Evolutionary conservation across 2,113 vertebrate genomes (phyloP).

Genomic region (Melanocharis versteri): DNA sequence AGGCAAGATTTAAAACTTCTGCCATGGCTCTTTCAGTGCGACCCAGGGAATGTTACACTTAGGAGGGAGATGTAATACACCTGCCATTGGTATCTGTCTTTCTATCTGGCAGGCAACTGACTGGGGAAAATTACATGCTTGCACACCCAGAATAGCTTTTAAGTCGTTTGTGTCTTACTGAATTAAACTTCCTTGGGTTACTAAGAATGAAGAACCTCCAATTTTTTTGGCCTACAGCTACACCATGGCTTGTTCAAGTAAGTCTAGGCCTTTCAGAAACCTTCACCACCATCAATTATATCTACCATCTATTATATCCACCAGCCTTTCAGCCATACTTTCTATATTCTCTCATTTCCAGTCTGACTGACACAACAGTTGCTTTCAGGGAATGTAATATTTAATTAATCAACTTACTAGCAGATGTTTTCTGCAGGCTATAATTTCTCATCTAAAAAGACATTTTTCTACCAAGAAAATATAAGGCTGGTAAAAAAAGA

Average conservation of each 20-base stretch:
- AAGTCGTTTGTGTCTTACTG: neutral
- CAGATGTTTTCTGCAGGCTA: neutral
- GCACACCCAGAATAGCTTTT: neutral
- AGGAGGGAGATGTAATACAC: neutral
- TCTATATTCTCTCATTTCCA: neutral
- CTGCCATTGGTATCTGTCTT: neutral
- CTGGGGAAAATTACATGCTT: neutral
- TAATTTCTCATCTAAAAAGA: neutral
- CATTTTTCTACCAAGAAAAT: neutral
- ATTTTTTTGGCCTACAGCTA: neutral
- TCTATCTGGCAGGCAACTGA: neutral
- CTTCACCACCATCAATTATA: neutral
- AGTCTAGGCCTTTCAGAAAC: neutral
- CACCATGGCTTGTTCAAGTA: neutral
- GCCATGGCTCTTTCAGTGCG: neutral
- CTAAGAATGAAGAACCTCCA: neutral
- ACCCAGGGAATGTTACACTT: neutral
- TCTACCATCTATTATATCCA: neutral
- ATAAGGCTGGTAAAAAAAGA: neutral
- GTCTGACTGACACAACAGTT: neutral
- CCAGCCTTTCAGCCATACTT: neutral
- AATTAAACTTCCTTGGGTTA: neutral
- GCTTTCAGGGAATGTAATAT: neutral
- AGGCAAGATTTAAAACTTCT: neutral
- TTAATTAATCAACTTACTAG: constrained; percentile 1